These are phyloP conservation scores for Heliconius ethilla DNA, from an alignment of 2,888 invertebrate genomes.

Conservation along the genomic window DNA sequence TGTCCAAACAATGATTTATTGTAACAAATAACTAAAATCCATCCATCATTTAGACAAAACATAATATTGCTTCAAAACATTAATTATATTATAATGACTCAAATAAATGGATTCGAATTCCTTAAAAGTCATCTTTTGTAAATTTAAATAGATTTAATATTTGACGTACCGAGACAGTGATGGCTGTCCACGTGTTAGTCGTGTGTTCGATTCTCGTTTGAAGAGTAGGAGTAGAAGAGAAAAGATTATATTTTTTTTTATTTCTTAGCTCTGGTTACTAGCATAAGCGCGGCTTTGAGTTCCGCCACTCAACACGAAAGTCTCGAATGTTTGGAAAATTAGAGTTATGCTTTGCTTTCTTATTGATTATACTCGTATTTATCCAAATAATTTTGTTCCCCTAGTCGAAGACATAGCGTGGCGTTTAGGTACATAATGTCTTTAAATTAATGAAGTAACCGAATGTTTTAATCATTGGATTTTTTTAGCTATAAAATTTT, in stretches of 20 bases:
- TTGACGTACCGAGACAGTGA: not conserved
- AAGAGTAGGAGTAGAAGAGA: too few relatives aligned
- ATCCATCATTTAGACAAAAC: constrained; percentile 42
- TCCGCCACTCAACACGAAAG: not conserved
- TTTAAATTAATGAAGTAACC: not conserved
- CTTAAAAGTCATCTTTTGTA: constrained; percentile 31
- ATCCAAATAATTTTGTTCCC: too few relatives aligned
- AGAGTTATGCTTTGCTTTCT: not conserved
- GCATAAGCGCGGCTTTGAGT: not conserved
- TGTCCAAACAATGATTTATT: constrained; percentile 38
- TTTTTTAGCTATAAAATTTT: not conserved
- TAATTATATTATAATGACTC: constrained; percentile 42
- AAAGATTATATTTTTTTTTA: too few relatives aligned
- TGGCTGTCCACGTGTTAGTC: not conserved
- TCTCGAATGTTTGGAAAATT: not conserved
- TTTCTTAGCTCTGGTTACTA: not conserved
- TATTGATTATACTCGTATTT: too few relatives aligned
- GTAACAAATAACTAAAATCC: constrained; percentile 23
- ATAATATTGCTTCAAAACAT: constrained; percentile 37
- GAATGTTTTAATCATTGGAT: not conserved
- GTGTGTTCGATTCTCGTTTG: not conserved
- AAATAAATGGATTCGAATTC: constrained; percentile 31
- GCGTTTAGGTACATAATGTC: not conserved
- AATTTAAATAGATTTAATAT: constrained; percentile 12
- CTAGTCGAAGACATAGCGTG: too few relatives aligned